A percentile compares a stretch with the other conserved stretches of the same genome.
Conservation (phyloP, 1,140 invertebrate species). For the Lysiphlebus fabarum region DNA sequence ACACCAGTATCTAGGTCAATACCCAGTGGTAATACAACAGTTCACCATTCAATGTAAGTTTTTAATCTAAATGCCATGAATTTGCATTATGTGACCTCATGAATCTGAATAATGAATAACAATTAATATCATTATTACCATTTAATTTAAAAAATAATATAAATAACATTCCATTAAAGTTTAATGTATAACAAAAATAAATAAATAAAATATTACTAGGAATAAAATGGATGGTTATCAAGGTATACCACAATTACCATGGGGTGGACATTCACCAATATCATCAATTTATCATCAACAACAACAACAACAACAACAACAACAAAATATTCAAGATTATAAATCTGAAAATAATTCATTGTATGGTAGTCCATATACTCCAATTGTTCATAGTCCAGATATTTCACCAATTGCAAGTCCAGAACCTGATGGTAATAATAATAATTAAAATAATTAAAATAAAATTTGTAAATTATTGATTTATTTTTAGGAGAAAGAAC, state of each 20-base stretch:
- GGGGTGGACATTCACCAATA: constrained; percentile 54
- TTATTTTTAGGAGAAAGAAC: constrained; percentile 42
- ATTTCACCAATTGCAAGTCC: constrained; percentile 54
- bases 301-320: constrained; percentile 47
- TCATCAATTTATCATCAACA: constrained; percentile 53
- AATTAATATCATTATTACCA: not conserved
- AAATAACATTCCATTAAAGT: not conserved
- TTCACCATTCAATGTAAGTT: constrained; percentile 54
- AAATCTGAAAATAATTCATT: constrained; percentile 55
- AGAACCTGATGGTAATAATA: constrained; percentile 49
- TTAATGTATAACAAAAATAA: not conserved
- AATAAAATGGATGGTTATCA: constrained; percentile 54
- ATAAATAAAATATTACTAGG: constrained; percentile 30
- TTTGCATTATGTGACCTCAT: constrained; percentile 17
- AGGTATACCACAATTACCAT: constrained; percentile 51
- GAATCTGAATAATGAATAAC: constrained; percentile 18
- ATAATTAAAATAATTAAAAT: constrained; percentile 6
- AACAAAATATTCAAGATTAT: constrained; percentile 51
- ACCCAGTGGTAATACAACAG: constrained; percentile 42
- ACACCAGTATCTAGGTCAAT: constrained; percentile 45
- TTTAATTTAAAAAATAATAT: not conserved
- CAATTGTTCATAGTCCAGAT: constrained; percentile 53
- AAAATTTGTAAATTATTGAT: constrained; percentile 17
- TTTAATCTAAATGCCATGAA: constrained; percentile 13
- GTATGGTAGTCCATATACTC: constrained; percentile 54